Conservation (phyloP, 2,888 invertebrate species). For the Lithophane socia region DNA sequence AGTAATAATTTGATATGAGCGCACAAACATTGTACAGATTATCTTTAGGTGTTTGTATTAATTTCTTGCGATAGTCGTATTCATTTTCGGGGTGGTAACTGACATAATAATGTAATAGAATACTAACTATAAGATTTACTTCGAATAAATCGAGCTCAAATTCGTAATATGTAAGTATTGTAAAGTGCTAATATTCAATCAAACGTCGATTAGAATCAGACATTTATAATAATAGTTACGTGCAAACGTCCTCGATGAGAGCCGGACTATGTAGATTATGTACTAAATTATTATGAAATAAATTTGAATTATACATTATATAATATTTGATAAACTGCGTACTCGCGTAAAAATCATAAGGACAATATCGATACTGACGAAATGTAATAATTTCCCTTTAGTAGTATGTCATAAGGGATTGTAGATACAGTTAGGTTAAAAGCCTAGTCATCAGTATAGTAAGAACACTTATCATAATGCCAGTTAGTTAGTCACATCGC, state of each 20-base stretch:
- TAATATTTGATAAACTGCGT: constrained; percentile 89
- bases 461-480: constrained; percentile 83
- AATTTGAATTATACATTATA: constrained; percentile 84
- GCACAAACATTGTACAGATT: constrained; percentile 89
- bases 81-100: constrained; percentile 73
- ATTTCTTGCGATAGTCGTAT: constrained; percentile 79
- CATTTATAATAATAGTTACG: constrained; percentile 80
- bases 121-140: constrained; percentile 83
- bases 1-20: constrained; percentile 87
- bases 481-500: constrained; percentile 83
- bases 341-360: constrained; percentile 89
- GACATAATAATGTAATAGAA: constrained; percentile 73
- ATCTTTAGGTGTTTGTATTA: constrained; percentile 79
- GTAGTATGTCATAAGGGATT: constrained; percentile 81
- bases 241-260: constrained; percentile 86
- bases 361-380: constrained; percentile 90
- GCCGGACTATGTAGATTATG: constrained; percentile 84
- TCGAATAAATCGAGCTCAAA: constrained; percentile 90
- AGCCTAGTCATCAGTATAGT: constrained; percentile 76
- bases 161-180: constrained; percentile 86
- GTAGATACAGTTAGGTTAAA: constrained; percentile 85
- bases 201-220: constrained; percentile 82
- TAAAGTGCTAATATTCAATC: constrained; percentile 82
- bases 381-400: constrained; percentile 85
- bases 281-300: constrained; percentile 81